Evolutionary conservation across 2,113 vertebrate species (phyloP), one percentile per base, ranked within the genome.

Genomic region (Danionella cerebrum): DNA sequence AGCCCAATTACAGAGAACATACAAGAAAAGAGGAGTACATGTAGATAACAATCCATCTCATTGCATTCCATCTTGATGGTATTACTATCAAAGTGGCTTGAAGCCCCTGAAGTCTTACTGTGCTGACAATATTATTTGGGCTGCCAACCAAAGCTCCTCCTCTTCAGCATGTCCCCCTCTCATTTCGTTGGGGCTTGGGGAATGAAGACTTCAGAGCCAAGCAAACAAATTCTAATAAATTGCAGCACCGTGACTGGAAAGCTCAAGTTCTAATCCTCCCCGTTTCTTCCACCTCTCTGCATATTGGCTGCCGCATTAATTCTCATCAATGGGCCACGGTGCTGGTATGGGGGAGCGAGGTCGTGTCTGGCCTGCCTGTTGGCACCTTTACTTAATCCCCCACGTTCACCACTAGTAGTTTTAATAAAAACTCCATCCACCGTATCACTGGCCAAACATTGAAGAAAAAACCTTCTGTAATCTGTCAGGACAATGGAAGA

Each of bases 191-290:
- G 45, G 69, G 53, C 76, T n/a, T 81, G 73, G 50, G 60, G 83
- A 87, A 87, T 87, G 78, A 86, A 87, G 84, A 83, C 85, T 86
- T 86, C 84, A 84, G 79, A 82, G 78, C 76, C 83, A 69, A 77
- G 67, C 74, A 84, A 81, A 84, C 78, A 84, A 83, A 85, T 85
- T 83, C 79, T 70, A 86, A 87, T 82, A 86, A 82, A 87, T 79
- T 76, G 79, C 65, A 14, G 65, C 74, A 69, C 74, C 59, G 59
- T 77, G 78, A 83, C 80, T 82, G 72, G 78, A 83, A 83, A 85
- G 79, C 63, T 77, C 55, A 54, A 72, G 73, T 69, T 83, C 38
- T 62, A 65, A 60, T 65, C 36, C 14, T 65, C 65, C 42, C 22
- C 1, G 2, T 29, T 44, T 47, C n/a, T 6, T 42, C 22, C 51